Percentiles rank a stretch among this genome's conserved stretches.
Evolutionary conservation across 35 echinoderm and acorn worm genomes (phyloP).

Genomic region (Patiria miniata): DNA sequence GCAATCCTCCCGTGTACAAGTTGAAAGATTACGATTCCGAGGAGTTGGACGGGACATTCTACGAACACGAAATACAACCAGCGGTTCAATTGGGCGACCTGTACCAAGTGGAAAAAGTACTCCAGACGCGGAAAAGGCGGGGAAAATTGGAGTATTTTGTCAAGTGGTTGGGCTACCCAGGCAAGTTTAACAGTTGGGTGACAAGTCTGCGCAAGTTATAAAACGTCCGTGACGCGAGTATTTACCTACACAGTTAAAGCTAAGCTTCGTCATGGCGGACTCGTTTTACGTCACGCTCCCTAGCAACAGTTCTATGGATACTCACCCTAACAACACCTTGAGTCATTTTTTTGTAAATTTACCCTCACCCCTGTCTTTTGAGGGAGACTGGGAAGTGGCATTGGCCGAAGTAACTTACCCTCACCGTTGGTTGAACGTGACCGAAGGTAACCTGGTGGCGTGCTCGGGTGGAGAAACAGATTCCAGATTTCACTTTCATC

Average conservation of each 20-base stretch:
- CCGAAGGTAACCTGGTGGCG: not conserved
- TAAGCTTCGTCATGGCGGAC: conserved; percentile 19
- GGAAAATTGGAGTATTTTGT: conserved; percentile 76
- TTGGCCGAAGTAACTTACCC: conserved; percentile 33
- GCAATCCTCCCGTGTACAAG: conserved; percentile 59
- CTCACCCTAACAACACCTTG: conserved; percentile 57
- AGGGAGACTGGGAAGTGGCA: conserved; percentile 45
- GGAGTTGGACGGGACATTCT: conserved; percentile 67
- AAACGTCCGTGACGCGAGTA: not conserved
- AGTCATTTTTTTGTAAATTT: conserved; percentile 26
- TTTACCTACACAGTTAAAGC: not conserved
- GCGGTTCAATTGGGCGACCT: conserved; percentile 10
- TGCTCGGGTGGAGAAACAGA: not conserved
- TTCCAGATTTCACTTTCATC: too few species aligned
- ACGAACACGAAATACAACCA: conserved; percentile 75
- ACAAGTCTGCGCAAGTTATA: conserved; percentile 8
- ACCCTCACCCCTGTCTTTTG: conserved; percentile 23
- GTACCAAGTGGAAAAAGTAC: conserved; percentile 76
- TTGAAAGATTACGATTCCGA: conserved; percentile 69
- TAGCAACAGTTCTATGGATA: conserved; percentile 48
- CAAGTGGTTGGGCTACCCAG: conserved; percentile 77
- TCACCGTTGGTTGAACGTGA: conserved; percentile 37
- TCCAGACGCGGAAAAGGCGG: conserved; percentile 27
- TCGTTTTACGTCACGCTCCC: conserved; percentile 51
- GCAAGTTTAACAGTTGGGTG: conserved; percentile 84